Conservation (phyloP, 35 echinoderm and acorn worm species). For the Anneissia japonica region DNA sequence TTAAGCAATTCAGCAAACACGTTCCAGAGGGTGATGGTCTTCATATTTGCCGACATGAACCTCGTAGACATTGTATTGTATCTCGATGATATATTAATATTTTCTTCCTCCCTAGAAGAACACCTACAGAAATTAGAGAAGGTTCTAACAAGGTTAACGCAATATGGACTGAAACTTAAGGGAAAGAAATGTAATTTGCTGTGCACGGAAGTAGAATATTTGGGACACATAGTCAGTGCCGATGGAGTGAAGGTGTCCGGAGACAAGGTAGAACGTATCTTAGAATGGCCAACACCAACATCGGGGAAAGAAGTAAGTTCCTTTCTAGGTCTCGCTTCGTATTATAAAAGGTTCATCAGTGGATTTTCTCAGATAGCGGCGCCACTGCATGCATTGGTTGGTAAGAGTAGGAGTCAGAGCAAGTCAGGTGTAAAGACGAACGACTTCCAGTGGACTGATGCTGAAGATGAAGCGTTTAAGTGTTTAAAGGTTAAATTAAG, state of each 20-base stretch:
- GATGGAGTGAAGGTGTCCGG: background rate
- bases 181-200: background rate
- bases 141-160: background rate
- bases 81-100: background rate
- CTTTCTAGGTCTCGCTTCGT: background rate
- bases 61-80: background rate
- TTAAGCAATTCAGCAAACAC: background rate
- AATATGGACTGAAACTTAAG: background rate
- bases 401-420: background rate
- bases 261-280: background rate
- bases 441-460: conserved; percentile 2
- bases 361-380: background rate
- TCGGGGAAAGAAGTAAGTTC: background rate
- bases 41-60: background rate
- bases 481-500: background rate
- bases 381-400: too few species aligned
- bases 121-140: background rate
- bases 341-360: background rate
- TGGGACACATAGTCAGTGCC: background rate
- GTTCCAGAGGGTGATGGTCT: background rate
- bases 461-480: conserved; percentile 4
- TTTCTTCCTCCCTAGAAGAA: background rate
- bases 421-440: background rate
- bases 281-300: background rate
- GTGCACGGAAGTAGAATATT: background rate